Base-by-base conservation (phyloP, 2,797 vertebrate species). In the Enteromius mattozi region DNA sequence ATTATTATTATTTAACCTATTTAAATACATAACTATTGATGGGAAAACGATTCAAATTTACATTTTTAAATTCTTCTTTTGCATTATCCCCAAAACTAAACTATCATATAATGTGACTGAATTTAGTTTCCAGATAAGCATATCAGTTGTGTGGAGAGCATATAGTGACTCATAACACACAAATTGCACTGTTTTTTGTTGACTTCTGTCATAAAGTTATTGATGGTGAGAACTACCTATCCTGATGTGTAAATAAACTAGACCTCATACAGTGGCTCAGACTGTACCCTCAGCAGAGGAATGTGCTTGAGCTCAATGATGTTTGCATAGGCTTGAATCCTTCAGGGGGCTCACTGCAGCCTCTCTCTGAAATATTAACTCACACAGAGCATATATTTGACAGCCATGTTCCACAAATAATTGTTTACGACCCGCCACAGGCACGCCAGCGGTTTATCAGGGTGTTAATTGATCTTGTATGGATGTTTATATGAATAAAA, bases 381-480 rank as follows among this genome's bases (percentile, higher is more conserved):
- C 30, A 79, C 74, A 79, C 76, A 84, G 51, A 61, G 83, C 66
- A 51, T 35, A 61, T 68, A 59, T 83, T 77, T 59, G 81, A 77
- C 74, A 56, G 49, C 74, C 47, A 59, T 17, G 37, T 61, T 84
- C 83, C 40, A 49, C 66, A 84, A 84, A 78, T 84, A 54, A 74
- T 86, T 75, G 86, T 84, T 88, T 85, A 78, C 77, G 72, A 70
- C 68, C 27, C 17, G 40, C 74, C 66, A 54, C 13, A 70, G 61
- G 35, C 56, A 40, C 10, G 37, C 27, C 40, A 78, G 69, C 71
- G 33, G 86, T 78, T 85, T 86, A 83, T 90, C 82, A 80, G 80
- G 19, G 84, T 85, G 87, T 88, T 87, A 68, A 86, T 87, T 75
- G 80, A 81, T 90, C 59, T n/a, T 80, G 66, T 79, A 63, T 82